Base-by-base conservation (phyloP, 2,888 invertebrate species). In the Chymomyza fuscimana region DNA sequence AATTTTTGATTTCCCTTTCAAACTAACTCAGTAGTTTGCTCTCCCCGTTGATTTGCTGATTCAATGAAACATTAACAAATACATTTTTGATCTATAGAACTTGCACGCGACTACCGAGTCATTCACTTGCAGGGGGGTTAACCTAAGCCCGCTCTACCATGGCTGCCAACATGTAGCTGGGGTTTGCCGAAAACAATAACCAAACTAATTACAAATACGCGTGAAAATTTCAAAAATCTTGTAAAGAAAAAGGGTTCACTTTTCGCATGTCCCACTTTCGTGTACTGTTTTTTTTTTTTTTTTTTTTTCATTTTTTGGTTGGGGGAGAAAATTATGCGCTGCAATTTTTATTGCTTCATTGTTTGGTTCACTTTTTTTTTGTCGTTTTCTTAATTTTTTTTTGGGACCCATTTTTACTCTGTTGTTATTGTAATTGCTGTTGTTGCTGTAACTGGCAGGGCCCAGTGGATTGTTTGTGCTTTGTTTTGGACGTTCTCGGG, bases 331-430 rank as follows among this genome's bases (percentile, higher is more conserved):
- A 88, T 85, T 86, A 85, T 85, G 87, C 87, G 87, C 83, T 87
- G 88, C 88, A 88, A 86, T 86, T 86, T 86, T 86, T 86, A 86
- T 86, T 81, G 87, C 89, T 87, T 88, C 86, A 88, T 86, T 86
- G 86, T 88, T 86, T 74, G 69, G 69, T 66, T 75, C 65, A 63
- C 62, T 69, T 76, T 74, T 74, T 32, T 63, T 19, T 64, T 9
- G 5, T 5, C 32, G 32, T 32, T 32, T 32, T 25, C 58, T 54
- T 9, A 5, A 9, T 25, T 4, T 32, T 32, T 65, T 52, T 52
- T 32, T 69, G 54, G 66, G 32, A 51, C 40, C 40, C 40, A 46
- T 46, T 46, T 46, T 46, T 56, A 70, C 66, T 68, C 76, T 79
- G 58, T 58, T 58, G 10, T 54, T 54, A n/a, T 16, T 54, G 56